A percentile compares a stretch with the other conserved stretches of the same genome.
Evolutionary conservation across 2,888 invertebrate genomes (phyloP).

Genomic region (Brenthis daphne): DNA sequence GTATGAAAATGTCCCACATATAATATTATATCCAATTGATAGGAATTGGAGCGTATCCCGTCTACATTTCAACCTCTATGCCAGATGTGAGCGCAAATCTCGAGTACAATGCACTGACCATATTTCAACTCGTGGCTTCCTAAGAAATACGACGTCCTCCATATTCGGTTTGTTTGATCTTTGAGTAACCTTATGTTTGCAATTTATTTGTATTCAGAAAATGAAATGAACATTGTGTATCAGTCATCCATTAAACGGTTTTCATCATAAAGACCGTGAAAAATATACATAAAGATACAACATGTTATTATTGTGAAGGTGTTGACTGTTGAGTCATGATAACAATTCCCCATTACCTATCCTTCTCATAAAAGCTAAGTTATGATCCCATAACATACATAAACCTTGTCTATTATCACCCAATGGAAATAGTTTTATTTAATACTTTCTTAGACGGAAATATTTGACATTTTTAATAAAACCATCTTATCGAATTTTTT

Average conservation of each 20-base stretch:
- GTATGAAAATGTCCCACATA: not conserved
- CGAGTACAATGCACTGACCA: constrained; percentile 44
- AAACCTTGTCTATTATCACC: no score
- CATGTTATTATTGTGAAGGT: no score
- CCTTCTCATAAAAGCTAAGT: no score
- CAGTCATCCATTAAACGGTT: not conserved
- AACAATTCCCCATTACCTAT: no score
- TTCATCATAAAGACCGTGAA: not conserved
- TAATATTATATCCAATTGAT: constrained; percentile 3
- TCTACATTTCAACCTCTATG: constrained; percentile 39
- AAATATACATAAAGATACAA: no score
- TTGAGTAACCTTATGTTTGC: constrained; percentile 37
- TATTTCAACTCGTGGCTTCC: constrained; percentile 48
- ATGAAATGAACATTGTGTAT: constrained; percentile 3
- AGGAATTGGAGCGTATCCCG: constrained; percentile 19
- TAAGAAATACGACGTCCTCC: constrained; percentile 44
- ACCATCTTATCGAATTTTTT: no score
- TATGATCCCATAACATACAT: no score
- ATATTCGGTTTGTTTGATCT: constrained; percentile 44
- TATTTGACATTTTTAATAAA: no score
- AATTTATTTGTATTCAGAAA: constrained; percentile 36
- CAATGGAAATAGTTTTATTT: no score
- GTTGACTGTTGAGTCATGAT: no score
- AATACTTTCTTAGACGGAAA: no score
- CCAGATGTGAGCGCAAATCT: constrained; percentile 43